Conservation (phyloP, 1,140 invertebrate species). For the Tetramorium simillimum region DNA sequence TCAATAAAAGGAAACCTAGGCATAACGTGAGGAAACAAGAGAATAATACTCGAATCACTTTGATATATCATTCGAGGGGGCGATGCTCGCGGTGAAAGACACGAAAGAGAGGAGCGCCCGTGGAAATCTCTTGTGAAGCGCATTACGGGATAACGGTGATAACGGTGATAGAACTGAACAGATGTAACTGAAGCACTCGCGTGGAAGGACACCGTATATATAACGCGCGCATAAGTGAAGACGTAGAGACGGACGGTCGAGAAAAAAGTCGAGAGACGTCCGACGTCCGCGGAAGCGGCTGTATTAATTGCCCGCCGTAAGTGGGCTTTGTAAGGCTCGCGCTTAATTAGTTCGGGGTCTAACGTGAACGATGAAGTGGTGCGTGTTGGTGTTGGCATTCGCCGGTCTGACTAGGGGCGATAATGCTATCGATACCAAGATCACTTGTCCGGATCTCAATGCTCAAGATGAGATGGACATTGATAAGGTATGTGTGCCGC, state of each 20-base stretch:
- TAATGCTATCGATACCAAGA: slow-evolving; percentile 59
- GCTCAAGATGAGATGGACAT: slow-evolving; percentile 71
- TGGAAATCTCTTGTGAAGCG: not conserved
- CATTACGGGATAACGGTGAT: not conserved
- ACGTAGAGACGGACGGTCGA: not conserved
- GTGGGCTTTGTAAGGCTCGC: slow-evolving; percentile 49
- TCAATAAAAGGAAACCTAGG: not conserved
- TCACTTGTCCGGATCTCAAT: slow-evolving; percentile 64
- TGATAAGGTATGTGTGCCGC: slow-evolving; percentile 62
- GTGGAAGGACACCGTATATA: not conserved
- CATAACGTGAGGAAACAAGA: not conserved
- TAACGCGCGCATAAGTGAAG: not conserved
- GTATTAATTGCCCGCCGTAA: slow-evolving; percentile 39
- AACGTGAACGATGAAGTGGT: slow-evolving; percentile 73
- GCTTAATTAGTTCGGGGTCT: slow-evolving; percentile 42
- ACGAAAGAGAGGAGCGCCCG: not conserved
- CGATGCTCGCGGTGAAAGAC: not conserved
- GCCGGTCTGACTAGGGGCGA: slow-evolving; percentile 66
- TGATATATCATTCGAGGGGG: not conserved
- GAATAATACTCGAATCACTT: not conserved
- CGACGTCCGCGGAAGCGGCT: not conserved
- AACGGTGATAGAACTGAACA: not conserved
- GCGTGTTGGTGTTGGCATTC: slow-evolving; percentile 67
- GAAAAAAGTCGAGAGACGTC: not conserved
- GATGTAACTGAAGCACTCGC: not conserved